Evolutionary conservation across 2,113 vertebrate genomes (phyloP).

Genomic region (Corydoras maculifer): DNA sequence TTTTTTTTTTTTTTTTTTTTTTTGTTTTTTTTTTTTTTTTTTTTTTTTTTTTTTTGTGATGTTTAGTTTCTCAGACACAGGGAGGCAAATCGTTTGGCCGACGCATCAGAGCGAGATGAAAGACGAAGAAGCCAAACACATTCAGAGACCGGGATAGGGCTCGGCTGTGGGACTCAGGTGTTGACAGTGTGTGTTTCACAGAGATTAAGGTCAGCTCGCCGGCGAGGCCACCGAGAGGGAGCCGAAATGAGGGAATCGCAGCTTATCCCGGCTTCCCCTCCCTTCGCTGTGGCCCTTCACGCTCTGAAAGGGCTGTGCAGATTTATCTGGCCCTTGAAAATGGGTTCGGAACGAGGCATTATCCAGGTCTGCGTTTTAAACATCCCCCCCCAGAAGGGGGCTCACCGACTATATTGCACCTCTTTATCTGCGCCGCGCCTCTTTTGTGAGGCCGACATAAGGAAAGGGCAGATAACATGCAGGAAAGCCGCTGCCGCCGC

Average conservation of each 20-base stretch:
- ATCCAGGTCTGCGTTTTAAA: constrained; percentile 39
- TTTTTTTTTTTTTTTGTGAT: too few species aligned
- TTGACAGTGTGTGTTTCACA: constrained; percentile 20
- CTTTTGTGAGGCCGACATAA: constrained; percentile 33
- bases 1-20: too few species aligned
- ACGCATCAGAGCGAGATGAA: neutral
- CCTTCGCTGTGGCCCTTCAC: neutral
- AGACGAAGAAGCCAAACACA: neutral
- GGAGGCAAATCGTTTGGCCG: neutral
- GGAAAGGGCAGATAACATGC: constrained; percentile 29
- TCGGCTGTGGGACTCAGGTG: constrained; percentile 8
- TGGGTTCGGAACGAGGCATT: constrained; percentile 42
- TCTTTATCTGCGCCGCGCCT: constrained; percentile 37
- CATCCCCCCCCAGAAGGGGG: constrained; percentile 21
- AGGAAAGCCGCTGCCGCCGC: constrained; percentile 7
- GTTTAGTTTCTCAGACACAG: too few species aligned
- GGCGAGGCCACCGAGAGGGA: neutral
- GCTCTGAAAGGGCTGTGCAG: constrained; percentile 12
- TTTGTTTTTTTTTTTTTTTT: too few species aligned
- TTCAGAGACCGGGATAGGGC: neutral
- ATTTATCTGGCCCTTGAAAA: constrained; percentile 41
- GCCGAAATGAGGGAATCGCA: neutral
- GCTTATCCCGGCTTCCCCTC: neutral
- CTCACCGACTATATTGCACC: constrained; percentile 27
- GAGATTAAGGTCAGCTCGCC: constrained; percentile 13